These are phyloP conservation scores for Eclectus roratus DNA, from an alignment of 2,113 vertebrate species.

Conservation along the genomic window DNA sequence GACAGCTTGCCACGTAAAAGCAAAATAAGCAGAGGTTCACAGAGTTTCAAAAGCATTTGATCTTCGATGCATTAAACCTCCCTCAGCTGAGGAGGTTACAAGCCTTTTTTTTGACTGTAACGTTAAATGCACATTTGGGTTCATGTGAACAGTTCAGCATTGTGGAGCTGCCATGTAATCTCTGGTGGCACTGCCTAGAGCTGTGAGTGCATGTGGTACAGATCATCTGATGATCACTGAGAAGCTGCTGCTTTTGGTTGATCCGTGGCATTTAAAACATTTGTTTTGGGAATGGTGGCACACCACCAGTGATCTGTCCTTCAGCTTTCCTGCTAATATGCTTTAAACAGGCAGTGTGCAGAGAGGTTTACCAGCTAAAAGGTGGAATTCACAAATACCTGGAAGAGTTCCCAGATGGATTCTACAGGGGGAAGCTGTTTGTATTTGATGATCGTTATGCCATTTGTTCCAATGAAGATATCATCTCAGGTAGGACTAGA, in stretches of 20 bases:
- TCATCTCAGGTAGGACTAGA: slow-evolving; percentile 85
- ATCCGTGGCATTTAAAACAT: neutral
- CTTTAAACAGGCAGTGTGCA: slow-evolving; percentile 86
- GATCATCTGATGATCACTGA: neutral
- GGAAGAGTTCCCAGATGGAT: slow-evolving; percentile 92
- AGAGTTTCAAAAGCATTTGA: neutral
- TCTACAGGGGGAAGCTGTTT: slow-evolving; percentile 95
- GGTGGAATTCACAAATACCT: slow-evolving; percentile 97
- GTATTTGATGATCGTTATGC: slow-evolving; percentile 96
- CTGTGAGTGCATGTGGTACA: neutral
- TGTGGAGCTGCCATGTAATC: neutral
- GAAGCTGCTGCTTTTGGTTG: neutral
- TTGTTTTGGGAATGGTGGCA: neutral
- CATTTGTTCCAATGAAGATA: slow-evolving; percentile 85
- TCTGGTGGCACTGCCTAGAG: neutral
- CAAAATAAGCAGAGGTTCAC: neutral
- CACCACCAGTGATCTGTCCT: neutral
- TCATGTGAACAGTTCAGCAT: neutral
- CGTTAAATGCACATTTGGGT: neutral
- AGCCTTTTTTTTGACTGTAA: neutral
- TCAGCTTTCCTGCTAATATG: slow-evolving; percentile 37
- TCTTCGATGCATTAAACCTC: neutral
- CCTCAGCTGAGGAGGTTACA: neutral
- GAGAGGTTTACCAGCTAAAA: slow-evolving; percentile 93
- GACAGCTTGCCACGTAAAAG: neutral